Percentiles rank a stretch among this genome's conserved stretches.
Conservation (phyloP, 2,797 vertebrate genomes). For the Prunella strophiata region DNA sequence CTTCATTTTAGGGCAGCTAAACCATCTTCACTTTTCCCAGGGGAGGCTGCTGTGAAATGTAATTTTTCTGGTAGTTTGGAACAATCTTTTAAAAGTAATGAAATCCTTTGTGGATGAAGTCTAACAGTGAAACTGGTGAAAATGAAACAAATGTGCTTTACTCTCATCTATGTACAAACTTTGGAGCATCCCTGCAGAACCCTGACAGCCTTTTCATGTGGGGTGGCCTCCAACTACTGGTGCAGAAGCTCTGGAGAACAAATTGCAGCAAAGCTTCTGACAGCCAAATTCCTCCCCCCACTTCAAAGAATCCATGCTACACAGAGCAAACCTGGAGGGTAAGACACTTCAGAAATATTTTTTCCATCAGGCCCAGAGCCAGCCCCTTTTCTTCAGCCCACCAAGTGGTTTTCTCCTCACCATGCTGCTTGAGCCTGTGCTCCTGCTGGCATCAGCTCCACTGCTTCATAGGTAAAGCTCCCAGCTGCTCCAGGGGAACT, state of each 20-base stretch:
- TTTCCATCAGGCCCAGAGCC: neutral
- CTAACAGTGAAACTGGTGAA: neutral
- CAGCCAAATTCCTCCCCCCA: neutral
- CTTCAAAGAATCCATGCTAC: neutral
- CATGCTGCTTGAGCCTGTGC: constrained; percentile 82
- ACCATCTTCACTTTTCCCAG: neutral
- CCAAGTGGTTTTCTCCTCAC: constrained; percentile 66
- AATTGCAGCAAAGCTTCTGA: neutral
- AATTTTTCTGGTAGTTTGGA: neutral
- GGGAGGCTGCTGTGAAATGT: neutral
- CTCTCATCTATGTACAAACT: neutral
- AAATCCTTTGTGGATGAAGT: constrained; percentile 9
- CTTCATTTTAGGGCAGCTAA: constrained; percentile 29
- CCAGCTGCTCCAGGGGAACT: constrained; percentile 82
- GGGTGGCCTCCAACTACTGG: neutral
- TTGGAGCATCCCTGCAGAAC: neutral
- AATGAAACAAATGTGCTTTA: neutral
- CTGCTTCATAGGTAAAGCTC: constrained; percentile 84
- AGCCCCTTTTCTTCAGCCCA: neutral
- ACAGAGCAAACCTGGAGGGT: neutral
- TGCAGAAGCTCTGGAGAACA: neutral
- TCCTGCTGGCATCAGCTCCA: constrained; percentile 84
- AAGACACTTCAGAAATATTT: neutral
- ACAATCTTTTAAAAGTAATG: neutral
- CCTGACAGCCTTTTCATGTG: neutral